Base-by-base conservation (phyloP, 2,888 invertebrate genomes). In the Charanyca ferruginea region DNA sequence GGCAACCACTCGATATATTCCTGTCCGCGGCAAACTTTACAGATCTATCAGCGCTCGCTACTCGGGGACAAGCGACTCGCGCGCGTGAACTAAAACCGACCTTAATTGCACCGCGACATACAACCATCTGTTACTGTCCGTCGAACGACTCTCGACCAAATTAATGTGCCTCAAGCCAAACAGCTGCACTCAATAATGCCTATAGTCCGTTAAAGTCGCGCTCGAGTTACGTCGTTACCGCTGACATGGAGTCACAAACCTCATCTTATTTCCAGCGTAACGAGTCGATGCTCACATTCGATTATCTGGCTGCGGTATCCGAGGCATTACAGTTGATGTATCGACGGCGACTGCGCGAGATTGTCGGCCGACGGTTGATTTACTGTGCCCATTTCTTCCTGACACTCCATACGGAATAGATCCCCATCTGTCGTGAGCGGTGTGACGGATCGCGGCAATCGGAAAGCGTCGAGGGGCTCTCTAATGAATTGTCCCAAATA, bases 401-500 rank as follows among this genome's bases (percentile, higher is more conserved):
- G 93, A 92, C 94, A 94, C 94, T 93, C 91, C 89, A 89, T 91
- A 90, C 92, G 91, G 91, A 91, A 93, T 90, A 90, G 93, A 91
- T 93, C 90, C 91, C 90, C 93, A 91, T 93, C 93, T 90, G 92
- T 92, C 93, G 91, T 89, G 85, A 85, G 85, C 87, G 80, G 89
- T 88, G 92, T 93, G 94, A 94, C 93, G 91, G 90, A 94, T 94
- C 87, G 89, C 90, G 82, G 91, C 93, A 90, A 94, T 94, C 92
- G 89, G 87, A 90, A 88, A 91, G 91, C 92, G 89, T 89, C 90
- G 91, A 91, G 91, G 90, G 89, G 84, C 87, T 90, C 91, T 91
- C 93, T 95, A 95, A 95, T 95, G 95, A 95, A 95, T 95, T 94
- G 94, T 94, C 93, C 94, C 91, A 94, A 94, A 94, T 95, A 95